Evolutionary conservation across 2,888 invertebrate species (phyloP).

Genomic region (Diplazon laetatorius): DNA sequence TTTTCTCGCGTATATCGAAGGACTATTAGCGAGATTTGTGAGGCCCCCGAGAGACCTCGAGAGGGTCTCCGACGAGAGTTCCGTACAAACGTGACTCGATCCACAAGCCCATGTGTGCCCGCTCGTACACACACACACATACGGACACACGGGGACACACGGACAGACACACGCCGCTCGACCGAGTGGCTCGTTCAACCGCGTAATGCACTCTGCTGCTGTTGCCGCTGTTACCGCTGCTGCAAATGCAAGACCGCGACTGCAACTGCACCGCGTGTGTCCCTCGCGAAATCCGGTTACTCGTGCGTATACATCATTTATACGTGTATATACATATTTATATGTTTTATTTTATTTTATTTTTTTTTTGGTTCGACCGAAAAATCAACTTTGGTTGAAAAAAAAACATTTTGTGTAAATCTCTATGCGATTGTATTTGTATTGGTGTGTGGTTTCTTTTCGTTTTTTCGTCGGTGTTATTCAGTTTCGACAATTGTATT

Average conservation of each 20-base stretch:
- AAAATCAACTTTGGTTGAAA: too few species aligned
- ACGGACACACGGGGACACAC: conserved; percentile 29
- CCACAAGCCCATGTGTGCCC: not conserved
- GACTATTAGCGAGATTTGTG: conserved; percentile 42
- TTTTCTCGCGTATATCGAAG: conserved; percentile 32
- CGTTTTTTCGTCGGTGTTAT: too few species aligned
- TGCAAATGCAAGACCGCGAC: conserved; percentile 23
- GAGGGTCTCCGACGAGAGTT: conserved; percentile 42
- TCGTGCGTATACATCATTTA: conserved; percentile 29
- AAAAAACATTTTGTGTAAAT: too few species aligned
- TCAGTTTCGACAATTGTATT: too few species aligned
- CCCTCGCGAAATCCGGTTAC: conserved; percentile 41
- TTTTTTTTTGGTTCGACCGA: too few species aligned
- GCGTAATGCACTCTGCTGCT: conserved; percentile 25
- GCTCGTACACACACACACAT: conserved; percentile 12
- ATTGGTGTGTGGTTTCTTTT: too few species aligned
- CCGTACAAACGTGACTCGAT: conserved; percentile 44
- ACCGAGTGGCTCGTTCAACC: conserved; percentile 12
- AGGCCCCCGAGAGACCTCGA: conserved; percentile 14
- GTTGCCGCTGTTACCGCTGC: not conserved
- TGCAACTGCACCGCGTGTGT: conserved; percentile 6
- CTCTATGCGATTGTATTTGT: too few species aligned
- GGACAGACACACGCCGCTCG: conserved; percentile 12
- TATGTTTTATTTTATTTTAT: too few species aligned
- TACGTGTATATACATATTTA: conserved; percentile 42